Conservation (phyloP, 2,113 vertebrate genomes). For the Pedionomus torquatus region DNA sequence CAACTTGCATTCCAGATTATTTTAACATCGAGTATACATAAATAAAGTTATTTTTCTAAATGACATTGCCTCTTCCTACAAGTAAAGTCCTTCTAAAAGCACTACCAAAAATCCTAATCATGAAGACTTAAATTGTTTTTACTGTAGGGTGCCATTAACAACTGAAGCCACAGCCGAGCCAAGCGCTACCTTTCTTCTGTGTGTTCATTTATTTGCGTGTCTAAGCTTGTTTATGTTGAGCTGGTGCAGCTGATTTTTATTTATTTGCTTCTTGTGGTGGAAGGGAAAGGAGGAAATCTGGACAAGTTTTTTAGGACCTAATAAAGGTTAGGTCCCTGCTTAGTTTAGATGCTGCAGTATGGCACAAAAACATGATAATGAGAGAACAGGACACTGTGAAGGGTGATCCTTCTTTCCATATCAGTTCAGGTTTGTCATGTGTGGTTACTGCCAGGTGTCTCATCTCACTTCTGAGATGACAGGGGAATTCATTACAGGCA, state of each 20-base stretch:
- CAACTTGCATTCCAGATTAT: not conserved
- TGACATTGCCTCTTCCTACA: not conserved
- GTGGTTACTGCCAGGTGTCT: not conserved
- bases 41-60: constrained; percentile 49
- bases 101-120: not conserved
- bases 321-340: not conserved
- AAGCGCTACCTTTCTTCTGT: not conserved
- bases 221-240: not conserved
- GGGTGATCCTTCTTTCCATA: not conserved
- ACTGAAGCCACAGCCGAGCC: not conserved
- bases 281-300: not conserved
- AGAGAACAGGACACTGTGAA: not conserved
- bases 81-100: not conserved
- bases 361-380: not conserved
- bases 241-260: not conserved
- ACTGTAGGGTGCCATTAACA: not conserved
- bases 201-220: not conserved
- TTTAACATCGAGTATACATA: not conserved
- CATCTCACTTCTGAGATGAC: not conserved
- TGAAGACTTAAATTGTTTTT: not conserved
- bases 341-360: not conserved
- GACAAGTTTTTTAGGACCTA: not conserved
- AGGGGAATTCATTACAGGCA: not conserved
- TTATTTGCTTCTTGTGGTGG: not conserved
- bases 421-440: not conserved